A percentile compares a stretch with the other conserved stretches of the same genome.
Evolutionary conservation across 2,113 vertebrate species (phyloP).

Genomic region (Thryonomys swinderianus): DNA sequence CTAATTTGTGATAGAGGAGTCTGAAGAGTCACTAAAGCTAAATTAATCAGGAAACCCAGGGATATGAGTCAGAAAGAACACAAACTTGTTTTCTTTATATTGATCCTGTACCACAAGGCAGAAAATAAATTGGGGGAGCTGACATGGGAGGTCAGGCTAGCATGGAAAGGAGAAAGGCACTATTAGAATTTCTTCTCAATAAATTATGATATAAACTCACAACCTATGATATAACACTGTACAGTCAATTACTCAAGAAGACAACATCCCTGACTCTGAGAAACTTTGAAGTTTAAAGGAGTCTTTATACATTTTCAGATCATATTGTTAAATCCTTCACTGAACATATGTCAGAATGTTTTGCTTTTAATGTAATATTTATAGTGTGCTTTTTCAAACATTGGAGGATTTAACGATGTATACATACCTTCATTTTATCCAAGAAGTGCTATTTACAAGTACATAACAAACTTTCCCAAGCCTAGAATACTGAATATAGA

Average conservation of each 20-base stretch:
- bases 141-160: slow-evolving; percentile 77
- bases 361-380: neutral
- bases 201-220: slow-evolving; percentile 38
- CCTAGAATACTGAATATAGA: neutral
- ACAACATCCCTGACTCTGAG: neutral
- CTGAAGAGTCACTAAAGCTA: neutral
- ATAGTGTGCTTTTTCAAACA: neutral
- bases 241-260: neutral
- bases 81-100: slow-evolving; percentile 70
- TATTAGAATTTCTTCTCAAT: slow-evolving; percentile 49
- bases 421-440: neutral
- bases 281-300: neutral
- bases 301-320: neutral
- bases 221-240: neutral
- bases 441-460: neutral
- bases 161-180: slow-evolving; percentile 61
- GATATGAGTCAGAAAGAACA: slow-evolving; percentile 45
- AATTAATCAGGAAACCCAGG: slow-evolving; percentile 74
- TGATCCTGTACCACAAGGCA: slow-evolving; percentile 60
- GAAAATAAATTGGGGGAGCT: slow-evolving; percentile 57
- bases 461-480: neutral
- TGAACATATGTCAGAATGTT: neutral
- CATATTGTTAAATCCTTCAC: neutral
- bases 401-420: neutral
- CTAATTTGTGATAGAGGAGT: slow-evolving; percentile 45